Base-by-base conservation (phyloP, 2,888 invertebrate genomes). In the Dynastes tityus region DNA sequence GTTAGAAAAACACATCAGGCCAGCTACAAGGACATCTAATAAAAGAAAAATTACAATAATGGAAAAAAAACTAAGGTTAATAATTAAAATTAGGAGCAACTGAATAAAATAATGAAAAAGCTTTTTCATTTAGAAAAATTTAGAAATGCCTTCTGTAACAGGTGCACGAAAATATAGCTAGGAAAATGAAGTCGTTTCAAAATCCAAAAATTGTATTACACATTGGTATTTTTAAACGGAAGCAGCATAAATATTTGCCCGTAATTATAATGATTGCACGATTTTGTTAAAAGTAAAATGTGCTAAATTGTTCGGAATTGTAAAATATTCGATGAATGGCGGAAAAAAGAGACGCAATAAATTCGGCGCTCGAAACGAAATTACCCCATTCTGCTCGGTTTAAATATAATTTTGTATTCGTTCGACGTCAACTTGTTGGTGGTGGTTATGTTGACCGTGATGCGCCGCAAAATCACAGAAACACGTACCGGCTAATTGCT, bases 401-500 rank as follows among this genome's bases (percentile, higher is more conserved):
- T 78, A 84, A 86, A 84, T 83, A 85, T 83, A 84, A 87, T 88
- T 88, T 85, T 82, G 88, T 88, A 88, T 88, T 87, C 88, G 86
- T 83, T 82, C 83, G 83, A 85, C 85, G 87, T 86, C 84, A 83
- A 87, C 85, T 87, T 87, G 87, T 87, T 87, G 86, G 88, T 85
- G 86, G 87, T 84, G 82, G 84, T 71, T 71, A 71, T 71, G 70
- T 71, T 77, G 75, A 78, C 78, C 78, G 78, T 78, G 75, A 78
- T 79, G 80, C 73, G 78, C 79, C 80, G 76, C 83, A 83, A 83
- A 85, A 84, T 84, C 85, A 81, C 85, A 84, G 85, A 86, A 86
- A 87, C 87, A 88, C 88, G 88, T 88, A 87, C 87, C 85, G 85
- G 85, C 88, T 88, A 88, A 88, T 88, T 88, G 87, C 87, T 83